Evolutionary conservation across 2,113 vertebrate genomes (phyloP).

Genomic region (Budorcas taxicolor): DNA sequence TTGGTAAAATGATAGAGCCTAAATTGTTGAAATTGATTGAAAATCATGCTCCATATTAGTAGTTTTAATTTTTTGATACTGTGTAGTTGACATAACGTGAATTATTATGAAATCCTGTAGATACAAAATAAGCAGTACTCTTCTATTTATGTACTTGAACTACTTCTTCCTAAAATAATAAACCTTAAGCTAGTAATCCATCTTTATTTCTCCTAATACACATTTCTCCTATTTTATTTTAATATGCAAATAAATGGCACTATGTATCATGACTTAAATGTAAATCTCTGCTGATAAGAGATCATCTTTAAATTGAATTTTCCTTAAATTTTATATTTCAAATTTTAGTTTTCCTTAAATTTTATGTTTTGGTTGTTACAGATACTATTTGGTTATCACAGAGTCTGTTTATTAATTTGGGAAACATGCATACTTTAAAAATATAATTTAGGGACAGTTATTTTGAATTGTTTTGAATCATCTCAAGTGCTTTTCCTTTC

Average conservation of each 20-base stretch:
- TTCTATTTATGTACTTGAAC: conserved; percentile 25
- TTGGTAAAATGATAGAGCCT: conserved; percentile 4
- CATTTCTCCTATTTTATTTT: conserved; percentile 32
- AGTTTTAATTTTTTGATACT: background rate
- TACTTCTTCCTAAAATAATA: conserved; percentile 37
- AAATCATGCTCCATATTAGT: background rate
- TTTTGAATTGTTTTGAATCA: conserved; percentile 49
- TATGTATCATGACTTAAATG: background rate
- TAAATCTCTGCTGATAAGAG: conserved; percentile 2
- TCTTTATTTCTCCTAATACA: background rate
- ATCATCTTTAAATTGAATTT: conserved; percentile 22
- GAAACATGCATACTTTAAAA: conserved; percentile 26
- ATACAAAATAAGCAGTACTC: background rate
- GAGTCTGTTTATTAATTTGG: background rate
- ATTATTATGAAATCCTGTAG: background rate
- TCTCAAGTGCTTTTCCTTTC: conserved; percentile 39
- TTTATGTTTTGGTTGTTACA: conserved; percentile 29
- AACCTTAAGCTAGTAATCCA: conserved; percentile 18
- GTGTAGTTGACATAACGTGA: conserved; percentile 4
- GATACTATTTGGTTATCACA: conserved; percentile 4
- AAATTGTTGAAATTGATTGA: background rate
- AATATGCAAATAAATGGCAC: background rate
- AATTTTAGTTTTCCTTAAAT: background rate
- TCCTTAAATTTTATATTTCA: conserved; percentile 1
- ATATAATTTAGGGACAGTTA: conserved; percentile 6